Evolutionary conservation across 2,888 invertebrate genomes (phyloP).

Genomic region (Scaeva pyrastri): DNA sequence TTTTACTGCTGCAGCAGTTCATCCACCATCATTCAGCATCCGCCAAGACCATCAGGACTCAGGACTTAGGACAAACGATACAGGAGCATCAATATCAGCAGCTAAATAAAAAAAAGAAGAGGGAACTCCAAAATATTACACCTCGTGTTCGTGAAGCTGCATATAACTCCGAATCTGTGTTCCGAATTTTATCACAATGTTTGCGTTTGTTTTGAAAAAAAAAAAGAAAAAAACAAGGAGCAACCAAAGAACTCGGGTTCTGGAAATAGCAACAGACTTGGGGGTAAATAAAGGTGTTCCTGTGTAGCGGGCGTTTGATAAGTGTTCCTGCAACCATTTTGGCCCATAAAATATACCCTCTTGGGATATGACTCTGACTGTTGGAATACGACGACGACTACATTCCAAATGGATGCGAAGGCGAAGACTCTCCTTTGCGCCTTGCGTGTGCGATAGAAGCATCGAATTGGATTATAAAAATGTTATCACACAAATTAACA

Average conservation of each 20-base stretch:
- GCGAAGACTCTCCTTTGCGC: conserved; percentile 13
- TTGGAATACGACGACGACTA: background rate
- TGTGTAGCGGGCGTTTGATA: conserved; percentile 34
- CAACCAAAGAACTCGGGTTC: background rate
- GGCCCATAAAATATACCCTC: conserved; percentile 68
- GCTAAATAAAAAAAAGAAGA: conserved; percentile 3
- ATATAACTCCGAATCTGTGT: conserved; percentile 50
- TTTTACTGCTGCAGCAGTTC: conserved; percentile 63
- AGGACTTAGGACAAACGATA: too few species aligned
- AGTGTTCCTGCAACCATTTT: conserved; percentile 66
- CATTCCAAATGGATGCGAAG: background rate
- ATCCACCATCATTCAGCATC: conserved; percentile 1
- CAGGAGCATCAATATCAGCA: background rate
- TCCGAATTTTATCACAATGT: conserved; percentile 43
- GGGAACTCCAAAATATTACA: conserved; percentile 29
- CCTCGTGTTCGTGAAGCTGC: conserved; percentile 63
- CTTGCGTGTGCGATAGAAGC: conserved; percentile 52
- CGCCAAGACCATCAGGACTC: background rate
- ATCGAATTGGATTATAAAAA: conserved; percentile 71
- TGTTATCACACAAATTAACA: conserved; percentile 76
- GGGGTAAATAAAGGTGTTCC: conserved; percentile 58
- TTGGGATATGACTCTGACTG: conserved; percentile 34
- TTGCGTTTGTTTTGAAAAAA: conserved; percentile 19
- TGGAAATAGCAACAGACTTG: conserved; percentile 52
- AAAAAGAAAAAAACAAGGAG: background rate